These are phyloP conservation scores for Rhea pennata DNA, from an alignment of 2,113 vertebrate genomes.

Conservation along the genomic window DNA sequence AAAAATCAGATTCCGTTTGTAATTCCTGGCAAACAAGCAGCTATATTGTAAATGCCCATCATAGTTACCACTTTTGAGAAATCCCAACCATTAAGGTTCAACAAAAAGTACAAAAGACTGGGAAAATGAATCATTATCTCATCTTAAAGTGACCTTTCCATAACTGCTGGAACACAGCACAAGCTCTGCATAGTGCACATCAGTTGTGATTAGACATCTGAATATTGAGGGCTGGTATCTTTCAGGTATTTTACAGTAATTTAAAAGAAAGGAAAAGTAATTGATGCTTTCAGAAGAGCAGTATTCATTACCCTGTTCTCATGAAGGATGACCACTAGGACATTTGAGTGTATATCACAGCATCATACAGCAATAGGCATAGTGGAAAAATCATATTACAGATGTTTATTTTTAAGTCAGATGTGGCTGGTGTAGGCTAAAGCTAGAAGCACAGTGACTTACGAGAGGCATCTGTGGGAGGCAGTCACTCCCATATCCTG, in stretches of 20 bases:
- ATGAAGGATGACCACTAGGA: neutral
- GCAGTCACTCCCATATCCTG: neutral
- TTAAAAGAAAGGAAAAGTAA: neutral
- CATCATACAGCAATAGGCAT: neutral
- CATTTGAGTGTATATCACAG: neutral
- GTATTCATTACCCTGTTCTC: neutral
- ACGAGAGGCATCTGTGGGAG: neutral
- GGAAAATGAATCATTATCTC: neutral
- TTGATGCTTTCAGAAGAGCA: neutral
- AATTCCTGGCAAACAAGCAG: neutral
- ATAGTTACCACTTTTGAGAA: neutral
- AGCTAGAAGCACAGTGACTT: neutral
- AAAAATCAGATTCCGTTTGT: neutral
- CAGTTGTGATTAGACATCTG: neutral
- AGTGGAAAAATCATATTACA: neutral
- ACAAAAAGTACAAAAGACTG: neutral
- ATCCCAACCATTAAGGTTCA: neutral
- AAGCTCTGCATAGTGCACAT: rapidly evolving
- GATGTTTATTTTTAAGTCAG: too few relatives aligned
- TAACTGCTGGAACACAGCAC: neutral
- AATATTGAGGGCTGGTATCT: neutral
- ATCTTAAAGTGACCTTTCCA: neutral
- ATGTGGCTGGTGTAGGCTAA: neutral
- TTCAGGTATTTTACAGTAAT: neutral
- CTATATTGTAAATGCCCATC: neutral